Evolutionary conservation across 1,140 invertebrate genomes (phyloP), one percentile per base, ranked within the genome.

Genomic region (Tetramorium alpestre): DNA sequence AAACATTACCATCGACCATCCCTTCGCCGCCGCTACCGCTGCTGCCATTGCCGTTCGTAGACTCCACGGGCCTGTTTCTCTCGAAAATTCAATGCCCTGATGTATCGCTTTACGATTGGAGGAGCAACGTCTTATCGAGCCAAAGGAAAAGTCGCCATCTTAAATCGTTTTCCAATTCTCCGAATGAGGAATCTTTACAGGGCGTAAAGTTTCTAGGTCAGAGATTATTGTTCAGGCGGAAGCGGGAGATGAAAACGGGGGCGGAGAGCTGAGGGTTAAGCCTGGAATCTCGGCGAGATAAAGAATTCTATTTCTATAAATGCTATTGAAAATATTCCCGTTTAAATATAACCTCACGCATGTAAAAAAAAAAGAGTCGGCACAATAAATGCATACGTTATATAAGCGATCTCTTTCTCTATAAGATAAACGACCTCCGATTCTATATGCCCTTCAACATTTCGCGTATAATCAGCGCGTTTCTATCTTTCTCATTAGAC

Each of bases 1-100:
- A 84, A 81, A 86, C 86, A 89, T 90, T 84, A 88, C 28, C 64
- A 81, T 56, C 72, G 56, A 49, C 70, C 18, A 69, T 88, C 72
- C 65, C 49, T 49, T 69, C 41, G 65, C 65, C 41, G 16, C 8
- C 65, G 18, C 16, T 7, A 16, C 33, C 13, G 28, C 60, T 47
- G 13, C 25, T 41, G 22, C 25, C 54, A 49, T 13, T 11, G 38
- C 16, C 18, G 22, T n/a, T 38, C 54, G 6, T 67, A 56, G 28
- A 7, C 73, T 51, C 28, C n/a, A n/a, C n/a, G 54, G n/a, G 72
- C 22, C 33, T 28, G 25, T 75, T 75, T 13, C 60, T 10, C 58
- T 11, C 69, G 54, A 28, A 58, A 77, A 70, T 38, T 76, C 51
- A 58, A 18, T 11, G 25, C 41, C 38, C 28, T 70, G 75, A 78